Base-by-base conservation (phyloP, 2,797 vertebrate genomes). In the Holocentrus rufus region DNA sequence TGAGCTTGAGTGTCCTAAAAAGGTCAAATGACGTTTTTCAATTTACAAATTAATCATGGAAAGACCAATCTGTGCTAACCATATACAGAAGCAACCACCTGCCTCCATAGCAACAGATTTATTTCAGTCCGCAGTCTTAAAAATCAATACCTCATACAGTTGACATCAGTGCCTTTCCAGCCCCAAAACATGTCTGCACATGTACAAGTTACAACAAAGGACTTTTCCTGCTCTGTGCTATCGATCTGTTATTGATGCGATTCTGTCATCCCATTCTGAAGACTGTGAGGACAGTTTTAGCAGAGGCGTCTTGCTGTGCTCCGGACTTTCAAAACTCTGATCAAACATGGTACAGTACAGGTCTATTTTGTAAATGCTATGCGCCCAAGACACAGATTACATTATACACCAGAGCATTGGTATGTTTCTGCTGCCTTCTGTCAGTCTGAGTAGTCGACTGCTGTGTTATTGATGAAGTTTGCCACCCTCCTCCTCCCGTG, bases 91-190 rank as follows among this genome's bases (percentile, higher is more conserved):
- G 65, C 42, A 7, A 31, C 31, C 69, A 71, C 49, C 4, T 72
- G 85, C 77, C 39, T 77, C 84, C 87, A 89, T 91, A 80, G 80
- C 80, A 90, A 87, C 81, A 0, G 57, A 47, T 60, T 65, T 76
- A 76, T 85, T 85, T 80, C 44, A 65, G 67, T 69, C 44, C 17
- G 8, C 27, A 31, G 68, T 66, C 17, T 72, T 68, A 74, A 65
- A 82, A 76, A 85, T 77, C 73, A 39, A 83, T 83, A 54, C 14
- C 20, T 30, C 66, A 49, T 71, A 79, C 20, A 73, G 58, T 50
- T 2, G 0, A 67, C n/a, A 65, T 42, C n/a, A 64, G n/a, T 59
- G 47, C 11, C 57, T 66, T 65, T 57, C 52, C 63, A 60, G 55
- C 9, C 17, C 25, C 55, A 18, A 27, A 34, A 36, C 20, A n/a